Evolutionary conservation across 2,113 vertebrate species (phyloP), one percentile per base, ranked within the genome.

Genomic region (Petrocephalus zakoni): DNA sequence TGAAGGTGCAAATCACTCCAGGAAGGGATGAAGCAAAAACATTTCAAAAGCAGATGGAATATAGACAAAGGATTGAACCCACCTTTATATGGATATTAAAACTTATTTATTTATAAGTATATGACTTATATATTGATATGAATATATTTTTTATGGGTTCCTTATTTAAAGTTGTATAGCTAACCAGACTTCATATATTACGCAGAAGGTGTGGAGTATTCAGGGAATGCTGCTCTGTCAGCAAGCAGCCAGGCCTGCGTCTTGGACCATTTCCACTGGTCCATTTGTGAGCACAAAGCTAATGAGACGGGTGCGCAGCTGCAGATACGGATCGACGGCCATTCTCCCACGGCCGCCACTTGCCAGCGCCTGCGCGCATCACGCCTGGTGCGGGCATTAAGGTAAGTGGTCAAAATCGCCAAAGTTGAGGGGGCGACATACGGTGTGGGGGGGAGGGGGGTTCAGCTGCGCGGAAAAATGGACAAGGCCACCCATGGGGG

Each of bases 1-100:
- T 92, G 92, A 92, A 47, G 89, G 91, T 93, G 93, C 92, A 88
- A 89, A 83, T 21, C 22, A 89, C 86, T 83, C 88, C 89, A 89
- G 89, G 34, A n/a, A 58, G 17, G 58, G 17, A 49, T 9, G 46
- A 22, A n/a, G 46, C 42, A 19, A 25, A 47, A 52, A 53, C 47
- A 58, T 11, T 25, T 5, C 10, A 21, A 51, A 78, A 11, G 34
- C 21, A 34, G 5, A 37, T 47, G 34, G 21, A 55, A 25, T 78
- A 78, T 42, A 8, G 34, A 78, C 72, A 42, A 78, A 42, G 72
- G 42, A 78, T 34, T 19, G 72, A 78, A n/a, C 15, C 72, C 72
- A 78, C 13, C 72, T 37, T 42, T 78, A 78, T 78, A 37, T 78
- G 72, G 72, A 78, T 78, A 78, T 34, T 78, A 78, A 42, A 78